Evolutionary conservation across 2,113 vertebrate genomes (phyloP).

Genomic region (Ibidorhyncha struthersii): DNA sequence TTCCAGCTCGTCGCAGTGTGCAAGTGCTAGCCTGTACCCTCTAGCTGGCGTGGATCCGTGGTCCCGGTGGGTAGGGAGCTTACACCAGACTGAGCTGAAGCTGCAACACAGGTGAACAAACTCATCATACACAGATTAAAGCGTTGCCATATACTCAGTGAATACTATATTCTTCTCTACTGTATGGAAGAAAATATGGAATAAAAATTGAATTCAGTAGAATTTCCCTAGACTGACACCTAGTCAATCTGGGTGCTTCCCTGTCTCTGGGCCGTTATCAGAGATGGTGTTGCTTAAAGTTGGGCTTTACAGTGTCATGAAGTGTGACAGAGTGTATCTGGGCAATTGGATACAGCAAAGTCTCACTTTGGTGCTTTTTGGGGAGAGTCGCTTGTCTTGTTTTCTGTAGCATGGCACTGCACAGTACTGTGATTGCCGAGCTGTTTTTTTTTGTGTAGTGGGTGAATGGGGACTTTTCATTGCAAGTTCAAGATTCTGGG

Average conservation of each 20-base stretch:
- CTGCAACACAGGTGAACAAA: neutral
- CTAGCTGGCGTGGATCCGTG: accelerated
- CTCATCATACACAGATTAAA: neutral
- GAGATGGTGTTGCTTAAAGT: neutral
- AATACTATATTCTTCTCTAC: accelerated
- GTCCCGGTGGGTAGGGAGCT: accelerated
- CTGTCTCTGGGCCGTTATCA: neutral
- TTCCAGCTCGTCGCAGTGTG: neutral
- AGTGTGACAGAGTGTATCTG: neutral
- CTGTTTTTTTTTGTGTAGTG: conserved; percentile 1
- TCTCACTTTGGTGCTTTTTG: neutral
- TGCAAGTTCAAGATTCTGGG: conserved; percentile 21
- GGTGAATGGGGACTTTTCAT: conserved; percentile 19
- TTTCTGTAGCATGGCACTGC: neutral
- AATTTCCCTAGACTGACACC: neutral
- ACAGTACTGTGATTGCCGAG: neutral
- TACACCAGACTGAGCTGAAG: neutral
- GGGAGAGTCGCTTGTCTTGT: neutral
- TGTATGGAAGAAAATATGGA: neutral
- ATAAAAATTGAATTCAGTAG: neutral
- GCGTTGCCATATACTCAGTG: accelerated
- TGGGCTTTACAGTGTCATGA: neutral
- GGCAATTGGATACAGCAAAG: neutral
- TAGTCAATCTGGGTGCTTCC: neutral
- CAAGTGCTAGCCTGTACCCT: neutral